Conservation (phyloP, 2,888 invertebrate species). For the Thelaira solivaga region DNA sequence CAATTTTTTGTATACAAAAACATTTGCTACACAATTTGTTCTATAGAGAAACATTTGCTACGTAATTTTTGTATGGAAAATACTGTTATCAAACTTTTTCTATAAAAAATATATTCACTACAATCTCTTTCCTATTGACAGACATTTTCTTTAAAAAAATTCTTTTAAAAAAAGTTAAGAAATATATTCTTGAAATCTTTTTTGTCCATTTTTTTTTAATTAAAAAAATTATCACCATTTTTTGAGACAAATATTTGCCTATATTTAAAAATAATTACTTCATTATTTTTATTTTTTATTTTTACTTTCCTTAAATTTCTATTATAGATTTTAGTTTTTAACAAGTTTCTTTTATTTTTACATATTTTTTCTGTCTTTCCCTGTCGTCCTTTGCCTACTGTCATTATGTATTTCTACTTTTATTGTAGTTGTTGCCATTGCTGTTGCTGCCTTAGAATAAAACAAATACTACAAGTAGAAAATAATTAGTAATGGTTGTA, state of each 20-base stretch:
- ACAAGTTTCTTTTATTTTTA: too few species aligned
- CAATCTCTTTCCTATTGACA: too few species aligned
- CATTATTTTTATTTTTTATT: too few species aligned
- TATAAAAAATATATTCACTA: not conserved
- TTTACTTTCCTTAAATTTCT: too few species aligned
- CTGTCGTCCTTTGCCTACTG: not conserved
- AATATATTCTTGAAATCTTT: not conserved
- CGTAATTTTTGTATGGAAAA: not conserved
- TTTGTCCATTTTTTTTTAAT: too few species aligned
- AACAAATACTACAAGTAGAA: slow-evolving; percentile 41
- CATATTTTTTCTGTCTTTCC: not conserved
- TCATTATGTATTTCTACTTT: not conserved
- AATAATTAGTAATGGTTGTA: slow-evolving; percentile 14
- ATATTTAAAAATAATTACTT: too few species aligned
- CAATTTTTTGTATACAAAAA: not conserved
- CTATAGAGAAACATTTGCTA: not conserved
- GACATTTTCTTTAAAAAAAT: not conserved
- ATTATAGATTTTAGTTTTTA: too few species aligned
- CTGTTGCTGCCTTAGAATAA: slow-evolving; percentile 60
- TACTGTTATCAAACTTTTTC: not conserved
- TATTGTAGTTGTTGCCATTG: slow-evolving; percentile 47
- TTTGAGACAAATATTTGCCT: too few species aligned
- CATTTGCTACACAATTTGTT: not conserved
- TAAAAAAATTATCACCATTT: too few species aligned
- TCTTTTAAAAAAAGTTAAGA: not conserved